Evolutionary conservation across 1,140 invertebrate genomes (phyloP).

Genomic region (Zaprionus ghesquierei): DNA sequence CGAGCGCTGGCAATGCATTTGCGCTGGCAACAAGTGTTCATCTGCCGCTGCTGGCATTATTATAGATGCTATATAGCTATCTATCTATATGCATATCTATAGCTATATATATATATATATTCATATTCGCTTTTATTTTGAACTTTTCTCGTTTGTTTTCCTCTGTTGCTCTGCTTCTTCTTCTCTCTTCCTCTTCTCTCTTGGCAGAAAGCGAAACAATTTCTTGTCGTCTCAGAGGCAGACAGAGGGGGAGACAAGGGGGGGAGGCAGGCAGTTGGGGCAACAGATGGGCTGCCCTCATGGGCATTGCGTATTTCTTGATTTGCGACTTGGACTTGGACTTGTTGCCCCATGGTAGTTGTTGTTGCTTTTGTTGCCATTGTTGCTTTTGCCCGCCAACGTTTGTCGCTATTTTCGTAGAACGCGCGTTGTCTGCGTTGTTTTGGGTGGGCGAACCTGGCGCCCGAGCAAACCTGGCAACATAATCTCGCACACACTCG

Average conservation of each 20-base stretch:
- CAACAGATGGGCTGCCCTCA: constrained; percentile 17
- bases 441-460: constrained; percentile 67
- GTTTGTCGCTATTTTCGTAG: constrained; percentile 42
- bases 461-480: constrained; percentile 22
- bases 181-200: constrained; percentile 24
- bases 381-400: constrained; percentile 46
- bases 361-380: constrained; percentile 39
- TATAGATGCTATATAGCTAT: constrained; percentile 12
- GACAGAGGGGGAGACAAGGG: too few relatives aligned
- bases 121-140: constrained; percentile 54
- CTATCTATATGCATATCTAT: constrained; percentile 12
- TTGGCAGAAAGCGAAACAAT: constrained; percentile 22
- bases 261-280: too few relatives aligned
- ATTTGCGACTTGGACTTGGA: constrained; percentile 67
- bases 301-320: constrained; percentile 27
- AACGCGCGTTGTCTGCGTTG: constrained; percentile 25
- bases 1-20: constrained; percentile 13
- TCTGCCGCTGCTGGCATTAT: constrained; percentile 47
- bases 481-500: constrained; percentile 24
- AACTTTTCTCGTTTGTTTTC: constrained; percentile 32
- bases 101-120: background rate
- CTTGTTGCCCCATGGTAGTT: constrained; percentile 57
- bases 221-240: too few relatives aligned
- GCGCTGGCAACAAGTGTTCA: constrained; percentile 39
- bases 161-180: background rate